Conservation (phyloP, 2,113 vertebrate species). For the Tor tambroides region DNA sequence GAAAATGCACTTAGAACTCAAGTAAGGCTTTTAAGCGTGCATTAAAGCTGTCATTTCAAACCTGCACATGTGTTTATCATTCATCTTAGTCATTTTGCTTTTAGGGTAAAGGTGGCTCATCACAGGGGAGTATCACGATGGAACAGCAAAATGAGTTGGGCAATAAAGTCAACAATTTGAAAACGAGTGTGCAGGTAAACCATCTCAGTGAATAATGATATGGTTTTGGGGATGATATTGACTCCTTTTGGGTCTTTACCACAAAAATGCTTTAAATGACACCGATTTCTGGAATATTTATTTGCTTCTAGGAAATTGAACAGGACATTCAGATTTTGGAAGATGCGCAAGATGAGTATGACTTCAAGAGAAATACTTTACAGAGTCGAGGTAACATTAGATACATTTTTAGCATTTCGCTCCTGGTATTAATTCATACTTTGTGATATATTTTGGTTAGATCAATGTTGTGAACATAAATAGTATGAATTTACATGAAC, state of each 20-base stretch:
- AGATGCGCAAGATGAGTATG: constrained; percentile 83
- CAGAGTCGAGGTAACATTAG: constrained; percentile 79
- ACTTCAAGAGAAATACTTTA: constrained; percentile 82
- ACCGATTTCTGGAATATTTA: background rate
- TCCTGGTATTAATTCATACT: too few relatives aligned
- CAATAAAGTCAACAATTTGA: constrained; percentile 78
- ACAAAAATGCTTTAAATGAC: background rate
- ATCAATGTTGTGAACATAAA: background rate
- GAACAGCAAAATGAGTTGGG: constrained; percentile 83
- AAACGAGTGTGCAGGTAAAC: constrained; percentile 79
- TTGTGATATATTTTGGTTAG: too few relatives aligned
- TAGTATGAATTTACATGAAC: too few relatives aligned
- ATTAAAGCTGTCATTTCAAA: background rate
- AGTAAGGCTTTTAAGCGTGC: constrained; percentile 53
- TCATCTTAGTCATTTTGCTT: background rate
- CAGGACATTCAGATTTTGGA: constrained; percentile 85
- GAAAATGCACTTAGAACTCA: constrained; percentile 66
- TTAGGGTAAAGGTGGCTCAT: constrained; percentile 76
- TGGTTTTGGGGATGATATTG: too few relatives aligned
- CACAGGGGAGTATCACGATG: constrained; percentile 71
- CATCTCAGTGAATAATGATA: background rate
- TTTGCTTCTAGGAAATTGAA: constrained; percentile 77
- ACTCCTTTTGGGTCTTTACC: background rate
- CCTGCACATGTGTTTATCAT: background rate
- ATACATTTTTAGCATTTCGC: background rate